Percentiles rank a stretch among this genome's conserved stretches.
Evolutionary conservation across 2,797 vertebrate species (phyloP).

Genomic region (Manis javanica): DNA sequence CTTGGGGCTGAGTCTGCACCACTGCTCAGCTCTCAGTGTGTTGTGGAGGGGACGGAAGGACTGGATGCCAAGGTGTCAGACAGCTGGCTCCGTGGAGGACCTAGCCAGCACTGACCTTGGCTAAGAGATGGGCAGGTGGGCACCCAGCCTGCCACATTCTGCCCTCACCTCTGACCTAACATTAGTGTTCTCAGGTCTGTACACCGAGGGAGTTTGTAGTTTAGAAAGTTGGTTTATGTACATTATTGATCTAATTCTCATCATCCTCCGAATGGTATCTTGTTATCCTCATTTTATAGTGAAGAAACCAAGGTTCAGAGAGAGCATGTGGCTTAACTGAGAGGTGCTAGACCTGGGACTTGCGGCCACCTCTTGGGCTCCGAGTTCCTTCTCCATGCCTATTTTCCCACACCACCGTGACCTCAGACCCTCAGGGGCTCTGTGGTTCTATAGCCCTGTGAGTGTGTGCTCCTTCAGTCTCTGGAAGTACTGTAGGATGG

Average conservation of each 20-base stretch:
- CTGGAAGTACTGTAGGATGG: not conserved
- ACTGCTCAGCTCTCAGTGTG: not conserved
- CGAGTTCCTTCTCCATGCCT: not conserved
- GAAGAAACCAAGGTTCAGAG: not conserved
- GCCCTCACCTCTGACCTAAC: not conserved
- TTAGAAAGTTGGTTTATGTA: not conserved
- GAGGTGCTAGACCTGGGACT: not conserved
- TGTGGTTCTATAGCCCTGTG: not conserved
- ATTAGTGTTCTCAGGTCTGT: not conserved
- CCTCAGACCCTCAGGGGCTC: not conserved
- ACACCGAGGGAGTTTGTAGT: not conserved
- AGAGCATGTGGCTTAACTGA: not conserved
- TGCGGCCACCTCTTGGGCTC: not conserved
- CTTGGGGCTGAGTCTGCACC: not conserved
- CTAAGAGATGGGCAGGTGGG: not conserved
- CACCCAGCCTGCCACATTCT: not conserved
- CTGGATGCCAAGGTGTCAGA: not conserved
- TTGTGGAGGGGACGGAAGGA: not conserved
- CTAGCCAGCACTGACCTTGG: not conserved
- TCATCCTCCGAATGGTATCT: not conserved
- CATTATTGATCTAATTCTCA: not conserved
- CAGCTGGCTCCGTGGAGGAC: not conserved
- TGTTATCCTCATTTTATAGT: not conserved
- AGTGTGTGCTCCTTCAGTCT: not conserved
- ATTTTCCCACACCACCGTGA: rapidly evolving